Evolutionary conservation across 2,888 invertebrate genomes (phyloP).

Genomic region (Syrphus vitripennis): DNA sequence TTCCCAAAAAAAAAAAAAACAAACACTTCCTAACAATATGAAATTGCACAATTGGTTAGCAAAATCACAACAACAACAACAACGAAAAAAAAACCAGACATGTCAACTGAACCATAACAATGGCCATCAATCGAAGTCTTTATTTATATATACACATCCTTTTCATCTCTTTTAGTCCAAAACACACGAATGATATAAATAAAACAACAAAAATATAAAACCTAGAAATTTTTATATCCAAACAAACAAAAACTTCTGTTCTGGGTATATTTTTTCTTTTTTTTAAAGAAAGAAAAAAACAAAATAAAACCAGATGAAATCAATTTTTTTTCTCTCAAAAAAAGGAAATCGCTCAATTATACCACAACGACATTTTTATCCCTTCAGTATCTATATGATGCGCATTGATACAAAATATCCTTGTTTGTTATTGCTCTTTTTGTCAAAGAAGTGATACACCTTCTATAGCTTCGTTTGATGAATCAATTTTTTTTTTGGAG

Average conservation of each 20-base stretch:
- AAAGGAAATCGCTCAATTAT: constrained; percentile 66
- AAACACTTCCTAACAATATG: constrained; percentile 6
- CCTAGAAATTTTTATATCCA: not conserved
- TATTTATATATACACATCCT: constrained; percentile 70
- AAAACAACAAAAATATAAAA: constrained; percentile 32
- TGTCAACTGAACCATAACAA: constrained; percentile 65
- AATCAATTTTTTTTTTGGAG: constrained; percentile 61
- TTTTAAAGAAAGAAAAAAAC: constrained; percentile 9
- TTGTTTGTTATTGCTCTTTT: constrained; percentile 24
- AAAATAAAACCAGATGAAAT: constrained; percentile 31
- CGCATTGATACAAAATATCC: constrained; percentile 56
- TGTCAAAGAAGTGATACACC: constrained; percentile 59
- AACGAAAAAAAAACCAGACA: constrained; percentile 15
- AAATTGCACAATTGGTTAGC: constrained; percentile 48
- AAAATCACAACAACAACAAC: not conserved
- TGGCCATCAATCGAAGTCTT: constrained; percentile 67
- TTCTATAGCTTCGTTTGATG: constrained; percentile 35
- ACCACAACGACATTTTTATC: constrained; percentile 69
- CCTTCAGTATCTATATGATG: constrained; percentile 41
- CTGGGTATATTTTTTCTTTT: too few relatives aligned
- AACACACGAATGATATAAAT: constrained; percentile 37
- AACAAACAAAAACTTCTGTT: constrained; percentile 36
- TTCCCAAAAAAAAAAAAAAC: constrained; percentile 25
- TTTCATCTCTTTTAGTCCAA: constrained; percentile 59
- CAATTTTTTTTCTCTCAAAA: constrained; percentile 52